Evolutionary conservation across 2,888 invertebrate species (phyloP), one percentile per base, ranked within the genome.

Genomic region (Molanna angustata): DNA sequence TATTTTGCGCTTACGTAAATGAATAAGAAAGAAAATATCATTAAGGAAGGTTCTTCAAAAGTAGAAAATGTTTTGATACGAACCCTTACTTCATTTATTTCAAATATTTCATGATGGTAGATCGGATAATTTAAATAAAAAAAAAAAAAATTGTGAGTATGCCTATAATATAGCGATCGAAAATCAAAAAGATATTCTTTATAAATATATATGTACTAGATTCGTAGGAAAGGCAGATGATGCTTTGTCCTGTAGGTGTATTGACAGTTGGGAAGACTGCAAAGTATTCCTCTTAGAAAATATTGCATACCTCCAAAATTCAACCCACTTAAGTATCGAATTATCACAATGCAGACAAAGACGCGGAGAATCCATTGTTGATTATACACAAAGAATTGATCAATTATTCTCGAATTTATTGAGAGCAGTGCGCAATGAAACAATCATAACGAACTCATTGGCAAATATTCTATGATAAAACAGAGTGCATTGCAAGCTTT

Each of bases 211-310:
- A n/a, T 37, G 16, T 4, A 17, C 37, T 16, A 6, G 18, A 37
- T 17, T 37, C 3, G 18, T 11, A 6, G 37, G 18, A 17, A 37
- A 37, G 18, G 37, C 37, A 16, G 16, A 37, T 18, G 18, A 37
- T 37, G 18, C 37, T 17, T 16, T 37, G 18, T 37, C 37, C 3
- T 37, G 37, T 37, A 37, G 37, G 17, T 7, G 11, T 17, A 37
- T 37, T 6, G 11, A 37, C 11, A 37, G 7, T 14, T 37, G 37
- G 37, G 17, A 3, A 14, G 37, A 37, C 9, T 37, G 37, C 13
- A 37, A 37, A 17, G 37, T 17, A 16, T 37, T 37, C 37, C 17
- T 16, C 4, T 11, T 37, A 16, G 37, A 37, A 37, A 37, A 37
- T 17, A 17, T 17, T 37, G 16, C 37, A 4, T 18, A 17, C 4